Conservation (phyloP, 2,888 invertebrate species). For the Orchesella flavescens region DNA sequence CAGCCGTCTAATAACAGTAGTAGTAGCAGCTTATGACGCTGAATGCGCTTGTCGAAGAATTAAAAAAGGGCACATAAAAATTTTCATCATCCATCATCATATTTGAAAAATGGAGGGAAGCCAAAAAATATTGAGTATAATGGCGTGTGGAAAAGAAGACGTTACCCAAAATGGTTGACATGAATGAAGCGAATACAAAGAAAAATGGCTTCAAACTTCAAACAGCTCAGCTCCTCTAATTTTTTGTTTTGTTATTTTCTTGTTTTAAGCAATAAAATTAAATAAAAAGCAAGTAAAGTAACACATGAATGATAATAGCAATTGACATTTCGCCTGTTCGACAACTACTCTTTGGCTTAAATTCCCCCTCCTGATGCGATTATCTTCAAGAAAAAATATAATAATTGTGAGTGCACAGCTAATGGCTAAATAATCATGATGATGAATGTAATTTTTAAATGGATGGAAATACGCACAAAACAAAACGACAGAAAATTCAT, state of each 20-base stretch:
- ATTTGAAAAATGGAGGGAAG: constrained; percentile 13
- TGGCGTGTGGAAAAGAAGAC: neutral
- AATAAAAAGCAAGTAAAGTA: constrained; percentile 11
- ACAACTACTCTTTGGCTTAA: neutral
- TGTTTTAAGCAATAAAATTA: constrained; percentile 3
- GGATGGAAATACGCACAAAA: neutral
- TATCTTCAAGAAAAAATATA: constrained; percentile 33
- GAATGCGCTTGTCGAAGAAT: too few species aligned
- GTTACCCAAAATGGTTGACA: neutral
- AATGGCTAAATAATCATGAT: constrained; percentile 42
- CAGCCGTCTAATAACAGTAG: constrained; percentile 5
- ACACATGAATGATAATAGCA: neutral
- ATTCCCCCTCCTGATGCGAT: constrained; percentile 42
- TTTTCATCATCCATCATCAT: neutral
- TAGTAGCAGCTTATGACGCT: too few species aligned
- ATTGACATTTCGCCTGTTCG: constrained; percentile 39
- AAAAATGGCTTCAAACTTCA: too few species aligned
- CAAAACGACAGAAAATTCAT: too few species aligned
- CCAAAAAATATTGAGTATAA: constrained; percentile 10
- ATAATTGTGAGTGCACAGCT: neutral
- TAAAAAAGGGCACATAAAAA: constrained; percentile 7
- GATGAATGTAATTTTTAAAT: constrained; percentile 47
- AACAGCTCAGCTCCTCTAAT: too few species aligned
- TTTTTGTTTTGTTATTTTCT: too few species aligned
- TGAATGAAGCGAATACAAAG: neutral